A percentile compares a stretch with the other conserved stretches of the same genome.
Conservation (phyloP, 2,888 invertebrate species). For the Cylindroiulus punctatus region DNA sequence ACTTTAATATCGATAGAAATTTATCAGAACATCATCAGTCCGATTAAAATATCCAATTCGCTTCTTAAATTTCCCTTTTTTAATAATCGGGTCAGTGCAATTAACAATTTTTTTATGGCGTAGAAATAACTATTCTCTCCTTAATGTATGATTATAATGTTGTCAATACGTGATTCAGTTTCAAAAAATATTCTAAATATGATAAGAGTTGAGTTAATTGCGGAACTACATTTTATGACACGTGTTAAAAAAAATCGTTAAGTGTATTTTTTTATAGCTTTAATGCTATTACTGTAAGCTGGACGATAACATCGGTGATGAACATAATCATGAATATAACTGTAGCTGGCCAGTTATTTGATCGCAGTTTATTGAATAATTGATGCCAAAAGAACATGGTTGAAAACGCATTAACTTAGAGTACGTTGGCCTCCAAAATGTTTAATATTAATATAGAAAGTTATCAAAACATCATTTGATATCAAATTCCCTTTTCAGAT, state of each 20-base stretch:
- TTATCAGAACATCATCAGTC: neutral
- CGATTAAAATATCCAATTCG: neutral
- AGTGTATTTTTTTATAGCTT: neutral
- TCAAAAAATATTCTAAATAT: neutral
- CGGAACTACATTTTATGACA: slow-evolving; percentile 37
- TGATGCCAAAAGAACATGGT: too few relatives aligned
- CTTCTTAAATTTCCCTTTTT: neutral
- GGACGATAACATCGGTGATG: neutral
- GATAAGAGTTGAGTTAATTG: slow-evolving; percentile 29
- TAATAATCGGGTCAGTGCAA: slow-evolving; percentile 17
- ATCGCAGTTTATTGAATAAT: too few relatives aligned
- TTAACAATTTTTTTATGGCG: neutral
- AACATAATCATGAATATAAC: too few relatives aligned
- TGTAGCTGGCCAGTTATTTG: too few relatives aligned
- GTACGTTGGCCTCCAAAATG: too few relatives aligned
- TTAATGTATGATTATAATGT: slow-evolving; percentile 6
- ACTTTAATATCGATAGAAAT: neutral
- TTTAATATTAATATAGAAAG: too few relatives aligned
- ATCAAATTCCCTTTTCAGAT: too few relatives aligned
- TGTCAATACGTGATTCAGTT: slow-evolving; percentile 17
- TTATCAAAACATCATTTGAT: too few relatives aligned
- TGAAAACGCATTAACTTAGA: too few relatives aligned
- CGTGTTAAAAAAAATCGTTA: slow-evolving; percentile 2
- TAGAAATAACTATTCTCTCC: neutral
- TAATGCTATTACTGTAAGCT: neutral